Conservation (phyloP, 1,140 invertebrate genomes). For the Lepeophtheirus salmonis region DNA sequence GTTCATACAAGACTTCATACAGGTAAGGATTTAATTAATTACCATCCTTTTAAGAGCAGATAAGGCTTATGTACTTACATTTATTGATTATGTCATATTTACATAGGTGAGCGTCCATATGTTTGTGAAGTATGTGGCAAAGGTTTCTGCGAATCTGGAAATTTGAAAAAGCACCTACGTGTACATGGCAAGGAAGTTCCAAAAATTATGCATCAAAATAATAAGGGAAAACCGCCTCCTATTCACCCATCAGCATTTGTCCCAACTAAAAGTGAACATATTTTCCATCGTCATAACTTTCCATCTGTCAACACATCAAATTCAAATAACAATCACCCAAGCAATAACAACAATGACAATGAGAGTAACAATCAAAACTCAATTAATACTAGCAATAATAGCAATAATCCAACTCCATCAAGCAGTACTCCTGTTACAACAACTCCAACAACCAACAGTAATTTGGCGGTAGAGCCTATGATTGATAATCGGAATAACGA, state of each 20-base stretch:
- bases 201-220: conserved; percentile 10
- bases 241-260: background rate
- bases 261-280: background rate
- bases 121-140: conserved; percentile 20
- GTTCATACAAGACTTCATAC: conserved; percentile 24
- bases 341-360: too few relatives aligned
- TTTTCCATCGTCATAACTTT: background rate
- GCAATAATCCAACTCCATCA: background rate
- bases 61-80: background rate
- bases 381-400: too few relatives aligned
- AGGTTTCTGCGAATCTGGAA: conserved; percentile 22
- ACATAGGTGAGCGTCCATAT: conserved; percentile 21
- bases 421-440: background rate
- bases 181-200: conserved; percentile 20
- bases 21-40: conserved; percentile 14
- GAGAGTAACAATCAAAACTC: too few relatives aligned
- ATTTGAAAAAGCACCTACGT: conserved; percentile 20
- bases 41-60: too few relatives aligned
- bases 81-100: background rate
- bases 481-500: too few relatives aligned
- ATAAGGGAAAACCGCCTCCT: conserved; percentile 11
- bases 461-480: too few relatives aligned
- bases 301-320: too few relatives aligned
- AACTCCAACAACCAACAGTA: background rate
- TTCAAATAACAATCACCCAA: background rate